Base-by-base conservation (phyloP, 2,888 invertebrate species). In the Caenorhabditis plicata region DNA sequence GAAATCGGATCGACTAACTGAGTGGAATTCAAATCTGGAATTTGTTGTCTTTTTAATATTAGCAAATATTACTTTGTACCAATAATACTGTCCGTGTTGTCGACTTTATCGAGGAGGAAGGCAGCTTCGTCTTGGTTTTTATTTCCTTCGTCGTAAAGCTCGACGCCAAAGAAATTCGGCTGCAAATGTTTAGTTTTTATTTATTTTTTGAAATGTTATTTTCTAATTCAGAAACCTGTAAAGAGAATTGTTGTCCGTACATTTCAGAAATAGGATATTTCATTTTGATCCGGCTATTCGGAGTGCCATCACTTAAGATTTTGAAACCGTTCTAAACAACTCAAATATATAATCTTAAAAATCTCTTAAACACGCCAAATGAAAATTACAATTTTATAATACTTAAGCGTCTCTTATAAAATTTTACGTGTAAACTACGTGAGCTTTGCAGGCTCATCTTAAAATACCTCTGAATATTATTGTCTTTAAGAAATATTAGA, bases 131-230 rank as follows among this genome's bases (percentile, higher is more conserved):
- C 64, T n/a, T 43, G 39, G n/a, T n/a, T n/a, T 38, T 56, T 43
- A 8, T 26, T n/a, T 33, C 38, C 44, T 23, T 64, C 48, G 20
- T 58, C 61, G 38, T 64, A 73, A 9, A 61, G 48, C 36, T 73
- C 70, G 19, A 77, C 63, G 5, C 77, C 77, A 44, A 69, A 77
- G 53, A 77, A 77, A 40, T 73, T 75, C 19, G 75, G 76, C 61
- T 76, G 60, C 39, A 71, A 45, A 33, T 26, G 7, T 23, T 4
- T 4, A 25, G 23, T 8, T 11, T 4, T 40, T 23, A 25, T 11
- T 23, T 15, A 4, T 42, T 3, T 29, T 5, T 7, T 29, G n/a
- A 8, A 15, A 20, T 42, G 11, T 15, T 3, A 42, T 20, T 29
- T 17, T 27, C 5, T 15, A 4, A 7, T 7, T 40, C 15, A 29